Evolutionary conservation across 2,113 vertebrate species (phyloP).

Genomic region (Carlito syrichta): DNA sequence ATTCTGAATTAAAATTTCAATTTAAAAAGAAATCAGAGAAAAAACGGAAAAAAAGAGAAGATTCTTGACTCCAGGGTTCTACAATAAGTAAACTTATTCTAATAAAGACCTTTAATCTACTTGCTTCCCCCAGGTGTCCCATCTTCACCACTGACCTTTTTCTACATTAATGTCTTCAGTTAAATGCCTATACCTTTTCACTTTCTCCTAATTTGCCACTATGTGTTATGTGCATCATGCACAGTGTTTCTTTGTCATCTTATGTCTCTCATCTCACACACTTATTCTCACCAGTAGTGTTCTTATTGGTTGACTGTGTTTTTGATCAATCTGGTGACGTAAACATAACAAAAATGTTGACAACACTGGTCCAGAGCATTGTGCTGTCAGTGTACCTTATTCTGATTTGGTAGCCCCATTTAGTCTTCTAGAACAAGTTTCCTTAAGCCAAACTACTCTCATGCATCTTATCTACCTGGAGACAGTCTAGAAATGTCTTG

Average conservation of each 20-base stretch:
- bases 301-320: not conserved
- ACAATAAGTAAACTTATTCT: not conserved
- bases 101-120: not conserved
- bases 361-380: not conserved
- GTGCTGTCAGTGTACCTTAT: not conserved
- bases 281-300: not conserved
- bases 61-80: not conserved
- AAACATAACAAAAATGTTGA: not conserved
- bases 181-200: not conserved
- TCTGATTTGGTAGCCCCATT: not conserved
- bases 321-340: not conserved
- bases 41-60: not conserved
- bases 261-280: not conserved
- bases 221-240: not conserved
- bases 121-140: not conserved
- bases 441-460: not conserved
- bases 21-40: not conserved
- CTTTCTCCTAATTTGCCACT: not conserved
- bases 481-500: not conserved
- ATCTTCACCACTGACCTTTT: constrained; percentile 1
- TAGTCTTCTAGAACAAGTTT: not conserved
- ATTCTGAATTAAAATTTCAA: not conserved
- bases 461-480: not conserved
- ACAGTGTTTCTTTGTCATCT: not conserved
- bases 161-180: not conserved